Evolutionary conservation across 1,140 invertebrate genomes (phyloP), one percentile per base, ranked within the genome.

Genomic region (Babylonia areolata): DNA sequence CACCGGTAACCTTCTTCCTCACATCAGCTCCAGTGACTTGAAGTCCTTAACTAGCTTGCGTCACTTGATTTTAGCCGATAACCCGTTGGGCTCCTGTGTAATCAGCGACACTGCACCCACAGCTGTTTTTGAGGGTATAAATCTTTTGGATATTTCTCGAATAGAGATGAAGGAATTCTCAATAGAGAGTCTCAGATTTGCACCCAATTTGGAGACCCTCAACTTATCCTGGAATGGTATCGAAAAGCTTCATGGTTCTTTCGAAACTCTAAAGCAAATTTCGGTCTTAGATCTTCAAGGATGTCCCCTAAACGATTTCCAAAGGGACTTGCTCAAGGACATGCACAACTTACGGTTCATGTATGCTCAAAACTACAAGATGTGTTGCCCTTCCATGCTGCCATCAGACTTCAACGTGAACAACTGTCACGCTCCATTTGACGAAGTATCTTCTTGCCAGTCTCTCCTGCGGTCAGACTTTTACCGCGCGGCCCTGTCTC

Each of bases 291-390:
- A 85, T 54, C 20, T 85, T 2, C 46, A 83, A 31, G 35, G 81
- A 20, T 85, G 85, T 73, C 42, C 33, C 12, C 39, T 89, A 12
- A 20, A 35, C 51, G 6, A 78, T 28, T 80, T 88, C 40, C 33
- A 84, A 1, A 6, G 5, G 0, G 79, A 80, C 17, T 17, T 81
- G n/a, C 88, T 90, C 42, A 78, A 3, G n/a, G 37, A 35, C 3
- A 20, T 88, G 5, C 17, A 9, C 3, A 46, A 75, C 1, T 64
- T 88, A 15, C 46, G 54, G 6, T 23, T 35, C 15, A 35, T 83
- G 20, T 69, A 71, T 37, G 81, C 81, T 40, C 35, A 69, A 17
- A 83, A 9, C 33, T 83, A 83, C 58, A 83, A 35, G 35, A 33
- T 83, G 11, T 83, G 81, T 35, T 83, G 81, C 23, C 58, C 81